Evolutionary conservation across 2,113 vertebrate genomes (phyloP).

Genomic region (Melanotaenia duboulayi): DNA sequence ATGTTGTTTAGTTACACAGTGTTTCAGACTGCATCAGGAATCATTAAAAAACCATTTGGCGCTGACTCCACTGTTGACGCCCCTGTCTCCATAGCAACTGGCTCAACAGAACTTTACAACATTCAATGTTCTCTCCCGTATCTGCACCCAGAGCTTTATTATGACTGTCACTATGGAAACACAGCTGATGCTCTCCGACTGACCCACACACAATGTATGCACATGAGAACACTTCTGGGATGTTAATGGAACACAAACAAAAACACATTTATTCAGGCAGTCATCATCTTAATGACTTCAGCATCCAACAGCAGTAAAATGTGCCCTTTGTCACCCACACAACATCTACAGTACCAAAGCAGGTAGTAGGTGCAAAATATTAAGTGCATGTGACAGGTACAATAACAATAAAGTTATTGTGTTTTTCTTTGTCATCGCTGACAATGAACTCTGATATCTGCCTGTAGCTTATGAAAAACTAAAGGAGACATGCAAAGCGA

Average conservation of each 20-base stretch:
- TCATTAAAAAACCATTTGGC: conserved; percentile 58
- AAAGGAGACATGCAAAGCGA: neutral
- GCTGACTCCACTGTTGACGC: conserved; percentile 39
- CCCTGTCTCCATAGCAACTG: conserved; percentile 67
- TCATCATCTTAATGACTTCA: neutral
- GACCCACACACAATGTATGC: neutral
- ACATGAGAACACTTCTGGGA: neutral
- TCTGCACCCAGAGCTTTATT: conserved; percentile 63
- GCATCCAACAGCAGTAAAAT: conserved; percentile 1
- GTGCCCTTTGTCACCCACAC: conserved; percentile 1
- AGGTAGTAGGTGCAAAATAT: neutral
- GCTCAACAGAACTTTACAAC: conserved; percentile 70
- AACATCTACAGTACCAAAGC: neutral
- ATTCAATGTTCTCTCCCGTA: conserved; percentile 34
- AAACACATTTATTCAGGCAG: neutral
- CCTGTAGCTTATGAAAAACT: neutral
- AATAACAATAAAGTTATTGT: neutral
- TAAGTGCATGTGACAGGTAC: neutral
- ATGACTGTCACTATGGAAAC: conserved; percentile 76
- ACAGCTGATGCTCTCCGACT: conserved; percentile 22
- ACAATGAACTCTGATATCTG: neutral
- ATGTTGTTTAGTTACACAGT: conserved; percentile 56
- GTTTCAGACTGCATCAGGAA: conserved; percentile 63
- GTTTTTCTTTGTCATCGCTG: neutral
- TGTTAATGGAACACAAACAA: neutral